phyloP scores from a whole-genome alignment of 2,888 invertebrate species.

The Ornithoptera priamus region DNA sequence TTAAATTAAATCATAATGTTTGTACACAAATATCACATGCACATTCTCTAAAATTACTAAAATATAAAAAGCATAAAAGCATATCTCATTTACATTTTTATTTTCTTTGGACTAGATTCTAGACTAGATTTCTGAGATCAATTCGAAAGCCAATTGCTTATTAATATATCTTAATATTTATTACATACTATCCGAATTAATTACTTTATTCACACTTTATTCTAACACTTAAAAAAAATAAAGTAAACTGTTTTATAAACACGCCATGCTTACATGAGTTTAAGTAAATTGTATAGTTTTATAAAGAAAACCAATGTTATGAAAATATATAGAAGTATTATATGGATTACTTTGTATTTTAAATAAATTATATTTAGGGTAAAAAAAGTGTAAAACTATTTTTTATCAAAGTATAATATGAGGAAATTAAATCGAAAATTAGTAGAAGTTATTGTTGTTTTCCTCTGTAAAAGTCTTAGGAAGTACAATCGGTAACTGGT shows the following conservation, averaged over 20 bases:
- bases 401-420: no score
- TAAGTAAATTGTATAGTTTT: neutral
- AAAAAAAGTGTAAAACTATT: neutral
- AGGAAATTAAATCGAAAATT: no score
- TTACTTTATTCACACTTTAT: slow-evolving; percentile 13
- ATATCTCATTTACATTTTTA: slow-evolving; percentile 20
- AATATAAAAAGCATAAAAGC: slow-evolving; percentile 6
- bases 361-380: neutral
- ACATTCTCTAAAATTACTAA: slow-evolving; percentile 10
- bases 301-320: no score
- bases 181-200: neutral
- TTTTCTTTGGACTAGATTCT: slow-evolving; percentile 31
- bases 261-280: neutral
- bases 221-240: slow-evolving; percentile 10
- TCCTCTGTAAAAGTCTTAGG: no score
- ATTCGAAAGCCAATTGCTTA: slow-evolving; percentile 56
- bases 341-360: no score
- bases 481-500: neutral
- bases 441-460: neutral
- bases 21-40: neutral
- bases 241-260: neutral
- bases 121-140: slow-evolving; percentile 62
- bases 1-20: neutral
- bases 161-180: slow-evolving; percentile 30
- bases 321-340: no score